Percentiles rank a stretch among this genome's conserved stretches.
These are phyloP conservation scores for Columba livia DNA, from an alignment of 2,113 vertebrate genomes.

Conservation along the genomic window DNA sequence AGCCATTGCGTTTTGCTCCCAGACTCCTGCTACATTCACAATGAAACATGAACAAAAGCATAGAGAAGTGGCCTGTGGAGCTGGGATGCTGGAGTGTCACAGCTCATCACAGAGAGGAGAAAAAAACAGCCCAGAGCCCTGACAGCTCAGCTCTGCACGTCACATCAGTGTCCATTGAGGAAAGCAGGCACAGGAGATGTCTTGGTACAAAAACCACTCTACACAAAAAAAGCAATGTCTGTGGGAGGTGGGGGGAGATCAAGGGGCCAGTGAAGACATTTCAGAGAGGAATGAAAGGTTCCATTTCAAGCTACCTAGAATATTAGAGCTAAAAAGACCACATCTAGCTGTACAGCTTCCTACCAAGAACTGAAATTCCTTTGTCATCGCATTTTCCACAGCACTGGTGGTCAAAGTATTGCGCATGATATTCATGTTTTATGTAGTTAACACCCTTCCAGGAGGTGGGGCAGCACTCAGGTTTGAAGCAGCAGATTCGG, in stretches of 20 bases:
- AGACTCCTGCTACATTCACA: neutral
- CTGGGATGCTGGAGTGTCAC: constrained; percentile 44
- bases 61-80: constrained; percentile 40
- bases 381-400: neutral
- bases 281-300: neutral
- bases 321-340: neutral
- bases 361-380: neutral
- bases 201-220: constrained; percentile 1
- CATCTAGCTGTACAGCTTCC: neutral
- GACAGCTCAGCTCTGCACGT: constrained; percentile 63
- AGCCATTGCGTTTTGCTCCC: neutral
- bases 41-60: constrained; percentile 6
- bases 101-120: constrained; percentile 46
- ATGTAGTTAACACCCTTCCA: neutral
- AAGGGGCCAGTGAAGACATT: neutral
- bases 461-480: neutral
- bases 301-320: neutral
- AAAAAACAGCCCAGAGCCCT: constrained; percentile 48
- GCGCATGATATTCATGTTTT: neutral
- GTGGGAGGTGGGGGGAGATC: neutral
- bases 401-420: neutral
- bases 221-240: neutral
- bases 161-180: constrained; percentile 58
- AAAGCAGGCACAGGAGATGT: constrained; percentile 34
- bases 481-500: neutral